Conservation (phyloP, 2,797 vertebrate genomes). For the Pachyuromys duprasi region DNA sequence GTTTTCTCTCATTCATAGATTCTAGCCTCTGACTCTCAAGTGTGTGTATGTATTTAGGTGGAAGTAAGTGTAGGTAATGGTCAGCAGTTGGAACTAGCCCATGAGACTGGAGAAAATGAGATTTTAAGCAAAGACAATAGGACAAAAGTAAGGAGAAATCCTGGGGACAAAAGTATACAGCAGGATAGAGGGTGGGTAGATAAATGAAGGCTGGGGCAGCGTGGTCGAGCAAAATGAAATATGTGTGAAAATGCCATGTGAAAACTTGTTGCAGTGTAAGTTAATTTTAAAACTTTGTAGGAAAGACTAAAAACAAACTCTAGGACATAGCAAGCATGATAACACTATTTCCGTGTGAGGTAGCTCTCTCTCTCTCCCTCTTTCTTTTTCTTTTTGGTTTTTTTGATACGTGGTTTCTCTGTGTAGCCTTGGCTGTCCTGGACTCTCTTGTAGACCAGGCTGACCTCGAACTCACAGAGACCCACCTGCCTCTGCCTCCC, state of each 20-base stretch:
- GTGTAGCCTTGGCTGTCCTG: too few relatives aligned
- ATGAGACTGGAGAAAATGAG: neutral
- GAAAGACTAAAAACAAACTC: neutral
- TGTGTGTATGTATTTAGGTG: neutral
- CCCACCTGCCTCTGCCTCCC: too few relatives aligned
- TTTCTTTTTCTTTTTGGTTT: too few relatives aligned
- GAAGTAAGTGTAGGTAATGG: neutral
- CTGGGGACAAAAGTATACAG: neutral
- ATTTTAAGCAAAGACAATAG: neutral
- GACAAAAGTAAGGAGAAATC: neutral
- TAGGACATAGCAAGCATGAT: neutral
- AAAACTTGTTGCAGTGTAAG: neutral
- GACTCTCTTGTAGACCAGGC: too few relatives aligned
- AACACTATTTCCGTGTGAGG: neutral
- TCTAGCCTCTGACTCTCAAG: neutral
- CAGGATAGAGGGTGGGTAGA: neutral
- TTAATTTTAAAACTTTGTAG: neutral
- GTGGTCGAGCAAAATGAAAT: neutral
- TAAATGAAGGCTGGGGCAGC: rapidly evolving
- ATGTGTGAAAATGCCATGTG: neutral
- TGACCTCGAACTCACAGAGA: too few relatives aligned
- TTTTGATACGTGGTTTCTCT: too few relatives aligned
- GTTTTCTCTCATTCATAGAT: neutral
- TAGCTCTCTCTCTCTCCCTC: neutral
- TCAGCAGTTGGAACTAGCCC: neutral